phyloP scores from a whole-genome alignment of 2,113 vertebrate species.

The Forbesichthys agassizii region DNA sequence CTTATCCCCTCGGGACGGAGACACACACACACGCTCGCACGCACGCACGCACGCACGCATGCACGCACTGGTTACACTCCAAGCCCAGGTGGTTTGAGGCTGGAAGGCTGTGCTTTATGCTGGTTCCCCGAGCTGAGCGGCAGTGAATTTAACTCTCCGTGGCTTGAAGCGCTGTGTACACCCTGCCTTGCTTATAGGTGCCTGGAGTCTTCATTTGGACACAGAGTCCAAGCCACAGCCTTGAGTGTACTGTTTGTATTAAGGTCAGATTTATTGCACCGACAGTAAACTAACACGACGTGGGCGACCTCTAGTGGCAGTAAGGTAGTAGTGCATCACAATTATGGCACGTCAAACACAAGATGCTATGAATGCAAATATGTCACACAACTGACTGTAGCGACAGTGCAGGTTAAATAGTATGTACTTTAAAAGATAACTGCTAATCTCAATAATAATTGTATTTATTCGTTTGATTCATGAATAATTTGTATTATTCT shows the following conservation, averaged over 20 bases:
- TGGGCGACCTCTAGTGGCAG: conserved; percentile 60
- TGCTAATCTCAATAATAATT: too few species aligned
- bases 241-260: not conserved
- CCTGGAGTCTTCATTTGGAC: conserved; percentile 37
- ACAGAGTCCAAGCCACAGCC: conserved; percentile 25
- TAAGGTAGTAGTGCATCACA: conserved; percentile 2
- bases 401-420: too few species aligned
- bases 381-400: too few species aligned
- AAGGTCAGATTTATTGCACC: conserved; percentile 1
- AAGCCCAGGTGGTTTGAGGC: conserved; percentile 47
- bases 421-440: too few species aligned
- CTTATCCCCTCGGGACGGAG: conserved; percentile 54
- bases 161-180: conserved; percentile 23
- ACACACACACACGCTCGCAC: conserved; percentile 28
- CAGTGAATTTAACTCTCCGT: conserved; percentile 35
- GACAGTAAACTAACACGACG: not conserved
- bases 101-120: conserved; percentile 57
- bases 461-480: too few species aligned
- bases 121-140: conserved; percentile 26
- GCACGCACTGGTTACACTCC: not conserved
- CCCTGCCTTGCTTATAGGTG: conserved; percentile 24
- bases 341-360: too few species aligned
- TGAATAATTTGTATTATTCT: too few species aligned
- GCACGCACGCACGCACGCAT: conserved; percentile 11
- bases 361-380: too few species aligned